Conservation (phyloP, 2,113 vertebrate genomes). For the Archilochus colubris region DNA sequence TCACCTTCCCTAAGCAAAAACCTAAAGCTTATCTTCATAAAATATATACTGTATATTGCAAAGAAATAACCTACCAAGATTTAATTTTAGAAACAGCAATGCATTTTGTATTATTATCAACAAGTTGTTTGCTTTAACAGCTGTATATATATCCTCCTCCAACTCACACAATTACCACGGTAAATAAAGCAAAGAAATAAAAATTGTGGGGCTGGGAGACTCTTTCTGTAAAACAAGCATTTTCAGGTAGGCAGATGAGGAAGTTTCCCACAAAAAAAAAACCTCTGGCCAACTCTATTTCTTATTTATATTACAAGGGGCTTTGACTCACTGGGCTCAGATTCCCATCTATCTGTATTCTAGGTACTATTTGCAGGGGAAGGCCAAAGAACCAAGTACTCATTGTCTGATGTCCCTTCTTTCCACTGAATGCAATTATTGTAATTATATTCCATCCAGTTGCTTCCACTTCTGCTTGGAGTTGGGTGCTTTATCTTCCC, state of each 20-base stretch:
- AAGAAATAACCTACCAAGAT: not conserved
- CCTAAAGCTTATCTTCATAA: constrained; percentile 2
- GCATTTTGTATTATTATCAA: not conserved
- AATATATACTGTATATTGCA: not conserved
- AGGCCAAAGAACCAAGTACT: not conserved
- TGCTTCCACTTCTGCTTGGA: not conserved
- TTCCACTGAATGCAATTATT: not conserved
- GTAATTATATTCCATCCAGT: not conserved
- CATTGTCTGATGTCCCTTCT: not conserved
- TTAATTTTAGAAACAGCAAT: not conserved
- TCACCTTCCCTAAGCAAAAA: not conserved
- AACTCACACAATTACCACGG: not conserved
- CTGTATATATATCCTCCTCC: not conserved
- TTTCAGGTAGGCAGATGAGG: not conserved
- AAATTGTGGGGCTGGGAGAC: not conserved
- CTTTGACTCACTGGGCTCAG: not conserved
- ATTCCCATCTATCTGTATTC: not conserved
- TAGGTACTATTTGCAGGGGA: not conserved
- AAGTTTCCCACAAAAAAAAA: not conserved
- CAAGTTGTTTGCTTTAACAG: not conserved
- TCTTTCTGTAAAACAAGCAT: not conserved
- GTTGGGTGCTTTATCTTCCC: not conserved
- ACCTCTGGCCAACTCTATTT: not conserved
- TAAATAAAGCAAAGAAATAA: constrained; percentile 11
- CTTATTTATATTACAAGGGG: not conserved